phyloP scores from a whole-genome alignment of 2,888 invertebrate species.

The Teleiodes luculella region DNA sequence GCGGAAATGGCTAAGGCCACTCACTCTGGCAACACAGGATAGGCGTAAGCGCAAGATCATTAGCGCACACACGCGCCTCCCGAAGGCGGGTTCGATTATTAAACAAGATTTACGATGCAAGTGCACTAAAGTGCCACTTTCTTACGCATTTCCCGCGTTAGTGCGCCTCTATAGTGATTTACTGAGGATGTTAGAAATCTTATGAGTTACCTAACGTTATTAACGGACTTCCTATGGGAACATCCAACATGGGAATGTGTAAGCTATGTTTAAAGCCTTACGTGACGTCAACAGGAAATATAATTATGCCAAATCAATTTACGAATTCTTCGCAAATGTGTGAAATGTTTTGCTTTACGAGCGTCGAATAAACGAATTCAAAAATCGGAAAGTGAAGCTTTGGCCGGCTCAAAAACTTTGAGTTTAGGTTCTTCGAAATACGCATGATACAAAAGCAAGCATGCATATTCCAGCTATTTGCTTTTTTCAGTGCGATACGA shows the following conservation, averaged over 20 bases:
- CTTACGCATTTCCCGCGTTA: conserved; percentile 2
- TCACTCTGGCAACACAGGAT: not conserved
- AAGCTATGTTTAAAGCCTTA: no score
- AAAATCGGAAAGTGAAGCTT: no score
- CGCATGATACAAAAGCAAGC: no score
- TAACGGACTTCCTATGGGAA: not conserved
- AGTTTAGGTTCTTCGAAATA: no score
- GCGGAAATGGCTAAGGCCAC: not conserved
- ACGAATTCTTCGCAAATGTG: no score
- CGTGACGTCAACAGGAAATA: no score
- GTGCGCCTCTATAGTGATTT: not conserved
- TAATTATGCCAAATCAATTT: no score
- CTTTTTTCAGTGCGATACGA: no score
- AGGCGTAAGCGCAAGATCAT: not conserved
- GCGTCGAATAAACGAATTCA: no score
- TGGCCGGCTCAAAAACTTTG: no score
- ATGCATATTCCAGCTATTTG: no score
- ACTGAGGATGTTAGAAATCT: not conserved
- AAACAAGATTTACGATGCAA: conserved; percentile 2
- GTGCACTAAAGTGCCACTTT: not conserved
- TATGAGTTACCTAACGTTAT: not conserved
- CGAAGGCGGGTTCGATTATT: not conserved
- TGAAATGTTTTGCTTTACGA: no score
- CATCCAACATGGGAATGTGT: not conserved
- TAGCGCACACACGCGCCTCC: conserved; percentile 5